phyloP scores from a whole-genome alignment of 2,888 invertebrate species.

The Adelognathus sp. region DNA sequence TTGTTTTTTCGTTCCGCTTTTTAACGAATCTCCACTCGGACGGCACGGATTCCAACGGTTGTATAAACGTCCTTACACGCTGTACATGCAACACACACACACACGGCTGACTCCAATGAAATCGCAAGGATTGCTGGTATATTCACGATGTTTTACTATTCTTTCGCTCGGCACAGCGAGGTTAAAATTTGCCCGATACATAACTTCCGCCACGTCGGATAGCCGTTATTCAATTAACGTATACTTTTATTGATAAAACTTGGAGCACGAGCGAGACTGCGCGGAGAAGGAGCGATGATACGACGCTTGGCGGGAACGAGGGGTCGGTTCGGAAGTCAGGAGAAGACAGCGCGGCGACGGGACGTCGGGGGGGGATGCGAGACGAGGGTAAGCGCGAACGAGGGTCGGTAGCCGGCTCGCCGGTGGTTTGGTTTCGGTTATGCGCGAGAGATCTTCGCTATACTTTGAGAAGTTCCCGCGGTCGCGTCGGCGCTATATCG shows the following conservation, averaged over 20 bases:
- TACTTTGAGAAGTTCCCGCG: slow-evolving; percentile 37
- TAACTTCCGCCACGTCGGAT: no score
- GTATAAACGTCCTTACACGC: neutral
- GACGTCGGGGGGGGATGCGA: neutral
- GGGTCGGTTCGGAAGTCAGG: neutral
- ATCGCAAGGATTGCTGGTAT: no score
- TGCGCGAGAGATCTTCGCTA: neutral
- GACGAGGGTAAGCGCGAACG: slow-evolving; percentile 4
- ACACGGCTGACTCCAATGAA: no score
- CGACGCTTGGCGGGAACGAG: neutral
- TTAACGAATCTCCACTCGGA: neutral
- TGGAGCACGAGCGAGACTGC: neutral
- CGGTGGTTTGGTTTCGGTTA: neutral
- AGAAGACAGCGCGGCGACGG: neutral
- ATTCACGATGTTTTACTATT: no score
- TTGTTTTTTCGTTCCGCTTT: neutral
- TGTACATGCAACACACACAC: no score
- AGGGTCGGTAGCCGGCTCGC: slow-evolving; percentile 9
- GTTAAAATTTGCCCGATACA: no score
- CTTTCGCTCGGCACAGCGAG: no score
- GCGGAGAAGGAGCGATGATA: neutral
- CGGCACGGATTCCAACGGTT: neutral
- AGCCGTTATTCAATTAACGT: no score
- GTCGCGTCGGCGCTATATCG: slow-evolving; percentile 49
- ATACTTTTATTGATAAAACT: slow-evolving; percentile 7